phyloP scores from a whole-genome alignment of 2,797 vertebrate species.

The Champsocephalus gunnari region DNA sequence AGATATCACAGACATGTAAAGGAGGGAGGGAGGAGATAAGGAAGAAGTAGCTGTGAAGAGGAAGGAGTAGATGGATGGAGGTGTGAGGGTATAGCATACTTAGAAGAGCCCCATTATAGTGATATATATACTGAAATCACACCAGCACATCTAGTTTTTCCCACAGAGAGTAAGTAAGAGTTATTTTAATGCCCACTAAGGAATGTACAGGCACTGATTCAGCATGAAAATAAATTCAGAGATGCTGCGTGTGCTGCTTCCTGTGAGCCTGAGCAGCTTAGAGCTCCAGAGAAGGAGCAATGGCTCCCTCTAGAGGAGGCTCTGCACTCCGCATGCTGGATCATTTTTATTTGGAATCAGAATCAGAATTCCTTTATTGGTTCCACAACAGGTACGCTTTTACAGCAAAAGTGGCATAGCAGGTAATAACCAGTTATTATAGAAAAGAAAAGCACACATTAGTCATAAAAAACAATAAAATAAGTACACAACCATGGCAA shows the following conservation, averaged over 20 bases:
- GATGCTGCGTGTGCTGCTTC: slow-evolving; percentile 21
- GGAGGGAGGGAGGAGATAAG: slow-evolving; percentile 1
- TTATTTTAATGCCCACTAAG: too few species aligned
- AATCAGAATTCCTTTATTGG: too few species aligned
- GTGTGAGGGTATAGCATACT: neutral
- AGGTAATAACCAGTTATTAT: too few species aligned
- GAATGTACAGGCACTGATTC: neutral
- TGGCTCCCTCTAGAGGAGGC: slow-evolving; percentile 43
- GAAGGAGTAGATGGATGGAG: slow-evolving; percentile 9
- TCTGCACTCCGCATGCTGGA: neutral
- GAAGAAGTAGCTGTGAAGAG: slow-evolving; percentile 6
- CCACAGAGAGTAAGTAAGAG: slow-evolving; percentile 4
- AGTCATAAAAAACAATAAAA: too few species aligned
- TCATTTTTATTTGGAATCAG: neutral
- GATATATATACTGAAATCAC: slow-evolving; percentile 19
- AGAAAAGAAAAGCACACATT: too few species aligned
- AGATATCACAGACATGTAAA: slow-evolving; percentile 18
- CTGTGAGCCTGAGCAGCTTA: neutral
- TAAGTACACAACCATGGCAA: too few species aligned
- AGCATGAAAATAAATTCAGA: slow-evolving; percentile 8
- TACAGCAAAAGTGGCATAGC: too few species aligned
- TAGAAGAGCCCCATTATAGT: neutral
- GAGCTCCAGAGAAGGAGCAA: slow-evolving; percentile 32
- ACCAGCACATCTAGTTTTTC: neutral
- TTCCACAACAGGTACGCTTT: too few species aligned